A percentile compares a stretch with the other conserved stretches of the same genome.
These are phyloP conservation scores for Mirza zaza DNA, from an alignment of 2,113 vertebrate species.

Conservation along the genomic window DNA sequence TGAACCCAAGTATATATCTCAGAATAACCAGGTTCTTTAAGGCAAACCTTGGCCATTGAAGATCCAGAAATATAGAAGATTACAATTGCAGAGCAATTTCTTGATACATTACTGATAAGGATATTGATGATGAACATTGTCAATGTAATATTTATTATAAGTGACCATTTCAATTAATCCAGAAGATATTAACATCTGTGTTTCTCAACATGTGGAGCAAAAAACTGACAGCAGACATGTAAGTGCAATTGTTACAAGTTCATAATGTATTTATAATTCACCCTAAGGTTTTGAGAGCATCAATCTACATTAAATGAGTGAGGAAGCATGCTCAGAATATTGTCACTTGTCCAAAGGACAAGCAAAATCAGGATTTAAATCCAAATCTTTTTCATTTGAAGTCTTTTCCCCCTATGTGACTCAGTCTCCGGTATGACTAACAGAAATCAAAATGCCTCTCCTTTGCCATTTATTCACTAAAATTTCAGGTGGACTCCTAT, in stretches of 20 bases:
- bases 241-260: neutral
- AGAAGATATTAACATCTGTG: neutral
- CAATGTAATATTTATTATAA: neutral
- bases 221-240: neutral
- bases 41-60: neutral
- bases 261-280: neutral
- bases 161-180: neutral
- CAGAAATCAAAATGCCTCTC: neutral
- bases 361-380: neutral
- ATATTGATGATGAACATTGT: neutral
- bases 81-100: neutral
- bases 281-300: neutral
- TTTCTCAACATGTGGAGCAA: neutral
- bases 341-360: neutral
- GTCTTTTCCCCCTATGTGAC: neutral
- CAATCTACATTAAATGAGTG: neutral
- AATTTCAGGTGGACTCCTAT: neutral
- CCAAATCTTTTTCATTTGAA: constrained; percentile 1
- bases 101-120: neutral
- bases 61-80: neutral
- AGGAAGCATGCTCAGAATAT: neutral
- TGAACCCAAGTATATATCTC: neutral
- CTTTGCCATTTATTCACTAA: neutral
- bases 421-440: neutral
- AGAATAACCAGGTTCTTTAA: neutral